Base-by-base conservation (phyloP, 2,888 invertebrate genomes). In the Pachycephus smyrnensis region DNA sequence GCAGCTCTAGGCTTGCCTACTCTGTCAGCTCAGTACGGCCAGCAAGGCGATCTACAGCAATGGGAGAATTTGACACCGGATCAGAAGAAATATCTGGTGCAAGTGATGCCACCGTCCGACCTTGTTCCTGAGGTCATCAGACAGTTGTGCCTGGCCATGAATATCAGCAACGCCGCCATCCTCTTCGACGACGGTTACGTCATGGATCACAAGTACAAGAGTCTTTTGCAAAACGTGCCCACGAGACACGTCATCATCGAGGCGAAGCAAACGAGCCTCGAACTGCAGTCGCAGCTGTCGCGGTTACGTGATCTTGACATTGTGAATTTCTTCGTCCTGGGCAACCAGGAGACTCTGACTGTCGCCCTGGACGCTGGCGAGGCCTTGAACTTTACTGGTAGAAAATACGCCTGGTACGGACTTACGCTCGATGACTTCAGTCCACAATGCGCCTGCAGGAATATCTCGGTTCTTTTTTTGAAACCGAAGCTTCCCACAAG, bases 191-290 rank as follows among this genome's bases (percentile, higher is more conserved):
- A 96, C 35, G 95, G 95, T 69, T 98, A 97, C 89, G 96, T 97
- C 15, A 97, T 98, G 96, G 97, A 98, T 88, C 97, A 98, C 92
- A 98, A 98, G 91, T 98, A 97, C 92, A 97, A 98, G 91, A 96
- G 97, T 12, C 92, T 98, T 12, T 93, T 98, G 68, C 95, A 97
- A 91, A 98, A 98, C 89, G 96, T 98, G 78, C 97, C 98, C 11
- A 97, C 97, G 0, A 94, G 98, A 12, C 98, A 98, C 91, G 95
- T 98, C 1, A 98, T 98, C 81, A 95, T 96, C 4, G 94, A 94
- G 11, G 92, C 94, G 0, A 93, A 94, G 83, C 92, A 93, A 84
- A 93, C 93, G 68, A 93, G 93, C 79, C 93, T 94, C 0, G 89
- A 92, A 12, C 93, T 95, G 75, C 94, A 94, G 84, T 93, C 93